phyloP scores from a whole-genome alignment of 30 jellyfish, hydroid and myxozoan genomes.

The Cassiopea xamachana region DNA sequence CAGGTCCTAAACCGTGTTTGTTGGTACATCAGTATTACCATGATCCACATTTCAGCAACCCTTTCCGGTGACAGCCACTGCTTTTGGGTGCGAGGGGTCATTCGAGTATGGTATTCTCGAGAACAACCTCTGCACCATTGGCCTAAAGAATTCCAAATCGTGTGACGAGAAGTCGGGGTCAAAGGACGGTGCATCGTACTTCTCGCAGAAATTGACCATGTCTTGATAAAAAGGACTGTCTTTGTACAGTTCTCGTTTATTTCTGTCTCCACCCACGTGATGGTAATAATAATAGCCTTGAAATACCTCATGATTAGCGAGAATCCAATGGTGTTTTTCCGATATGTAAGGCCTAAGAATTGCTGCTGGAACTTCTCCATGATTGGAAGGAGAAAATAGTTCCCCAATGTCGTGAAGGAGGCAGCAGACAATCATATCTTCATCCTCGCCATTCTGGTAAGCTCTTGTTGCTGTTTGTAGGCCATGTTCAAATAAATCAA shows the following conservation, averaged over 20 bases:
- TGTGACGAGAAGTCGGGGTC: constrained; percentile 50
- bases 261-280: constrained; percentile 62
- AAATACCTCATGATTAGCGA: constrained; percentile 69
- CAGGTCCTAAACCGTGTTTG: no score
- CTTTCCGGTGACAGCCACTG: constrained; percentile 61
- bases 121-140: constrained; percentile 49
- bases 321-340: constrained; percentile 62
- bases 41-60: background rate
- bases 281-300: constrained; percentile 66
- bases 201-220: constrained; percentile 49
- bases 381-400: constrained; percentile 65
- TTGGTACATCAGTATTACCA: no score
- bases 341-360: constrained; percentile 64
- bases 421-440: constrained; percentile 58
- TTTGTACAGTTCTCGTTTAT: constrained; percentile 37
- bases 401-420: constrained; percentile 74
- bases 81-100: constrained; percentile 60
- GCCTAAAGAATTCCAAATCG: constrained; percentile 44
- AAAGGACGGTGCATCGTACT: constrained; percentile 71
- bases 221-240: constrained; percentile 49
- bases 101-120: constrained; percentile 22
- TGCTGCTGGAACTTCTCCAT: constrained; percentile 75
- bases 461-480: constrained; percentile 76
- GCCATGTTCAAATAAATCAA: constrained; percentile 69
- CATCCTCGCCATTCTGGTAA: constrained; percentile 52